Evolutionary conservation across 2,113 vertebrate species (phyloP).

Genomic region (Rallus limicola): DNA sequence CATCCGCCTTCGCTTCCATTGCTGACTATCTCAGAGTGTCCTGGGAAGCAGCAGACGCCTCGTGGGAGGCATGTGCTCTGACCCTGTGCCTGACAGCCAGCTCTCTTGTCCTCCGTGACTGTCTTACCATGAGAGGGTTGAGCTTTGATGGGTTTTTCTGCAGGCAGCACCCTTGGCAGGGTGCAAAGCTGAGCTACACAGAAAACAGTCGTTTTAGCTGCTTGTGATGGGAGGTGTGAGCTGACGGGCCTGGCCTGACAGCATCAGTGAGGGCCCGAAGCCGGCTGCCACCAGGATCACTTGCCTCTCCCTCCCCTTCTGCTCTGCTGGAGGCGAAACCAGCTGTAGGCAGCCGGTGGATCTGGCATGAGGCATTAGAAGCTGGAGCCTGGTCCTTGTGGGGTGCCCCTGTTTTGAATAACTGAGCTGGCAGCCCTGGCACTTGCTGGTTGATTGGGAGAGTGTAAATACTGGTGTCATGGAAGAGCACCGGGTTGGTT

Average conservation of each 20-base stretch:
- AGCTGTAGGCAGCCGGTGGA: background rate
- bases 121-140: fast-evolving
- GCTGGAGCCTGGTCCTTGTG: fast-evolving
- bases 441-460: background rate
- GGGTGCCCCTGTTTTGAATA: background rate
- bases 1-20: background rate
- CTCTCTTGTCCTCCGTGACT: fast-evolving
- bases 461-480: background rate
- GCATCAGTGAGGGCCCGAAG: fast-evolving
- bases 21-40: fast-evolving
- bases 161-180: background rate
- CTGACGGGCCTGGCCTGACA: fast-evolving
- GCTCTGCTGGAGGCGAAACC: background rate
- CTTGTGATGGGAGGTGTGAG: fast-evolving
- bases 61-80: fast-evolving
- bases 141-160: background rate
- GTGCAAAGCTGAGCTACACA: background rate
- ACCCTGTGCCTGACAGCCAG: fast-evolving
- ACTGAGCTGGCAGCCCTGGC: fast-evolving
- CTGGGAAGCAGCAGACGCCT: fast-evolving
- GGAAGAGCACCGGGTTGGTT: background rate
- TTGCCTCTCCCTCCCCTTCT: background rate
- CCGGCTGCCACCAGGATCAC: fast-evolving
- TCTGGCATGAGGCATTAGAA: background rate
- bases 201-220: background rate